A percentile compares a stretch with the other conserved stretches of the same genome.
Conservation (phyloP, 2,113 vertebrate genomes). For the Colaptes auratus region DNA sequence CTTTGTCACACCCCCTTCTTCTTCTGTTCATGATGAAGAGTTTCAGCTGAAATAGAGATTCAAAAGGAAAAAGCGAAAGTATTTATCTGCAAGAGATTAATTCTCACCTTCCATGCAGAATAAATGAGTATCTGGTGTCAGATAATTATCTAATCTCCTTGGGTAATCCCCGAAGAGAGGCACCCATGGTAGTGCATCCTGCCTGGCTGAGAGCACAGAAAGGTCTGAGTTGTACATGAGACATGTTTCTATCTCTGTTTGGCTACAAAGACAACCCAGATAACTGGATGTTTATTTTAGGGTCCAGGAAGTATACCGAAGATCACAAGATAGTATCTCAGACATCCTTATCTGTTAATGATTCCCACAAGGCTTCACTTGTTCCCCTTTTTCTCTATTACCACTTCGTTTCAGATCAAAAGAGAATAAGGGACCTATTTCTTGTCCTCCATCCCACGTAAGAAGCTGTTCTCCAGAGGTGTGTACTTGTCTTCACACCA, state of each 20-base stretch:
- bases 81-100: neutral
- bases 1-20: neutral
- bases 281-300: neutral
- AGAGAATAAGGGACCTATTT: neutral
- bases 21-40: neutral
- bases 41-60: neutral
- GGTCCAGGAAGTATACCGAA: neutral
- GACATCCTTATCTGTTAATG: neutral
- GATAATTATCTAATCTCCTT: neutral
- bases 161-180: neutral
- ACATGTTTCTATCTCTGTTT: neutral
- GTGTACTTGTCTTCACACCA: neutral
- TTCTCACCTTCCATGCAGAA: neutral
- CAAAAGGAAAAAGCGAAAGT: neutral
- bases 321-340: neutral
- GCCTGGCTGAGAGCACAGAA: neutral
- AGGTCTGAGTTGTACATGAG: neutral
- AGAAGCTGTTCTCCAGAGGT: neutral
- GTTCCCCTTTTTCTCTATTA: neutral
- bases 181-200: neutral
- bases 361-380: neutral
- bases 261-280: neutral
- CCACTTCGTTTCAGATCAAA: neutral
- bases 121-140: neutral
- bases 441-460: neutral